Percentiles rank a stretch among this genome's conserved stretches.
Conservation (phyloP, 92 coral and sea anemone species). For the Epizoanthus illoricatus region DNA sequence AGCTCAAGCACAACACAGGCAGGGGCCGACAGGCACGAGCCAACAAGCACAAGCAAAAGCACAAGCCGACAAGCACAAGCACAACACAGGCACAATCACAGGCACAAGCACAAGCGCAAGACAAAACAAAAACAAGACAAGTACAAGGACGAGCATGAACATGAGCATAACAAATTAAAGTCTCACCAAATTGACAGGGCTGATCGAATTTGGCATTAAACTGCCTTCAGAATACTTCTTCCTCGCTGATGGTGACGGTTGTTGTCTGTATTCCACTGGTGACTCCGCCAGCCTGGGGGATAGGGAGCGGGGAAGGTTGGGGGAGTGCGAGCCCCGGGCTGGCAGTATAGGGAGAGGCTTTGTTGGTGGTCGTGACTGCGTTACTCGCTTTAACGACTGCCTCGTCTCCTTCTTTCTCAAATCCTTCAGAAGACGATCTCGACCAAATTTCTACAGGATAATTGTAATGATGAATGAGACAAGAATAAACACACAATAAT, state of each 20-base stretch:
- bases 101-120: no score
- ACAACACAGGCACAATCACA: no score
- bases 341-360: slow-evolving; percentile 59
- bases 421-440: slow-evolving; percentile 75
- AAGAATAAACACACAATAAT: neutral
- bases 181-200: slow-evolving; percentile 38
- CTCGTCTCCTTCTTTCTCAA: slow-evolving; percentile 83
- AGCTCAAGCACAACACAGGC: no score
- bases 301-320: slow-evolving; percentile 26
- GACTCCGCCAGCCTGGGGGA: slow-evolving; percentile 16
- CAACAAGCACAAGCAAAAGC: no score
- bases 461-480: neutral
- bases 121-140: no score
- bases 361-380: slow-evolving; percentile 44
- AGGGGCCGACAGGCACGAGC: no score
- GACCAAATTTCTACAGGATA: slow-evolving; percentile 49
- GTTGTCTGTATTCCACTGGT: slow-evolving; percentile 6
- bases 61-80: no score
- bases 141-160: no score
- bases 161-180: no score
- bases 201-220: slow-evolving; percentile 5
- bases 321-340: slow-evolving; percentile 44
- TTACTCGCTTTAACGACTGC: slow-evolving; percentile 76
- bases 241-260: slow-evolving; percentile 19
- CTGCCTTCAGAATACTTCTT: slow-evolving; percentile 7